A percentile compares a stretch with the other conserved stretches of the same genome.
Evolutionary conservation across 2,888 invertebrate genomes (phyloP).

Genomic region (Clepsis dumicolana): DNA sequence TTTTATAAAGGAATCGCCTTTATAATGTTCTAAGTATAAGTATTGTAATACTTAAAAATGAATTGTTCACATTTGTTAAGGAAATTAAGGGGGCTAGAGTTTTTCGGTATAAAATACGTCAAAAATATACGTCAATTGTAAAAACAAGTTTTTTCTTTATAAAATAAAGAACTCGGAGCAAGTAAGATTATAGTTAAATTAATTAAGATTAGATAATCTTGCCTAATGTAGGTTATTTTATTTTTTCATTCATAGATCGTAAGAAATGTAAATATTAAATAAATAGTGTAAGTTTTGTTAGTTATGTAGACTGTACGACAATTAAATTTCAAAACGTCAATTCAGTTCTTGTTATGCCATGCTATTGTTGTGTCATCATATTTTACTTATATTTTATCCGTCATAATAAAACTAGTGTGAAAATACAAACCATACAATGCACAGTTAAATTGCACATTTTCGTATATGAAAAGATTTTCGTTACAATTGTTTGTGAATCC

Average conservation of each 20-base stretch:
- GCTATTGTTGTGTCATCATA: neutral
- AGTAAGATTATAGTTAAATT: neutral
- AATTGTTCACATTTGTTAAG: neutral
- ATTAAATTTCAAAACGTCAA: neutral
- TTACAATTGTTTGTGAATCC: too few relatives aligned
- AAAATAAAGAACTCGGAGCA: neutral
- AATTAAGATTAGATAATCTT: neutral
- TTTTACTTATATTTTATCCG: neutral
- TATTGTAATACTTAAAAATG: too few relatives aligned
- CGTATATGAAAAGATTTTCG: too few relatives aligned
- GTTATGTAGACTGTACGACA: slow-evolving; percentile 1
- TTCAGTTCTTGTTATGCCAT: neutral
- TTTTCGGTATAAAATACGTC: neutral
- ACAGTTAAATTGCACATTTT: too few relatives aligned
- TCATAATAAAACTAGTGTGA: too few relatives aligned
- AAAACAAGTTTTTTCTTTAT: neutral
- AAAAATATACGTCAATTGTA: neutral
- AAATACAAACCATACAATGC: too few relatives aligned
- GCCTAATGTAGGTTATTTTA: neutral
- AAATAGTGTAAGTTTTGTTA: neutral
- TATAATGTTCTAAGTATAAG: too few relatives aligned
- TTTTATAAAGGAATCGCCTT: too few relatives aligned
- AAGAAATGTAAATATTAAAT: neutral
- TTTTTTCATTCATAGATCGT: neutral
- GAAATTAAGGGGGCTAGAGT: neutral